phyloP scores from a whole-genome alignment of 2,113 vertebrate genomes.

The Hippocampus mohnikei region DNA sequence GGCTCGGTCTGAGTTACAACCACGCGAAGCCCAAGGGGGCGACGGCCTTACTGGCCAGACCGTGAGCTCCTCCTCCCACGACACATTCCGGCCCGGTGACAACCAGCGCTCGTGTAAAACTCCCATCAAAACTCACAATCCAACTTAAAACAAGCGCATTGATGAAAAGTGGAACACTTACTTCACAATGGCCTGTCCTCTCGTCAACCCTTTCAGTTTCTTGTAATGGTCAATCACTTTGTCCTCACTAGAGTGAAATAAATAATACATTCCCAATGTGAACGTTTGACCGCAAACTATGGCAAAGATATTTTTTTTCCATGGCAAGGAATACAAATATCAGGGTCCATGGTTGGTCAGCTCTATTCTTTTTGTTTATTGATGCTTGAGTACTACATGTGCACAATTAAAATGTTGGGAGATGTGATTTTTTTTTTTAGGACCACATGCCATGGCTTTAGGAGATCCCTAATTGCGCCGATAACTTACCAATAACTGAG shows the following conservation, averaged over 20 bases:
- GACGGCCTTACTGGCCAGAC: conserved; percentile 20
- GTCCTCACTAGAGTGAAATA: conserved; percentile 83
- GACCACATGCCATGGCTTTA: conserved; percentile 12
- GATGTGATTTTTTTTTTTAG: not conserved
- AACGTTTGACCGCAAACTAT: no score
- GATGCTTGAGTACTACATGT: not conserved
- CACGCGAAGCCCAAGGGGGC: conserved; percentile 24
- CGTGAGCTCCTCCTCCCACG: conserved; percentile 43
- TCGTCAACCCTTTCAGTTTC: conserved; percentile 86
- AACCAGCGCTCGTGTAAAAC: conserved; percentile 31
- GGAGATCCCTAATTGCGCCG: not conserved
- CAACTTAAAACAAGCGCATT: not conserved
- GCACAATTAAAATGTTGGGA: not conserved
- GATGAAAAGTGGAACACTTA: conserved; percentile 70
- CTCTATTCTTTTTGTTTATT: not conserved
- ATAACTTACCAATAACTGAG: conserved; percentile 86
- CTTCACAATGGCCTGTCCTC: conserved; percentile 94
- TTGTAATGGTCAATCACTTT: conserved; percentile 88
- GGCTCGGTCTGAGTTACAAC: conserved; percentile 31
- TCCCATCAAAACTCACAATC: conserved; percentile 11
- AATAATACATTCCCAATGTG: conserved; percentile 26
- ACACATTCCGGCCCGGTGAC: conserved; percentile 44
- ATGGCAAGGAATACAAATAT: not conserved
- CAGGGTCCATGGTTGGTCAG: not conserved
- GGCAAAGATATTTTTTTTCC: not conserved